These are phyloP conservation scores for Aspidiotus rigidus DNA, from an alignment of 2,888 invertebrate species.

Conservation along the genomic window DNA sequence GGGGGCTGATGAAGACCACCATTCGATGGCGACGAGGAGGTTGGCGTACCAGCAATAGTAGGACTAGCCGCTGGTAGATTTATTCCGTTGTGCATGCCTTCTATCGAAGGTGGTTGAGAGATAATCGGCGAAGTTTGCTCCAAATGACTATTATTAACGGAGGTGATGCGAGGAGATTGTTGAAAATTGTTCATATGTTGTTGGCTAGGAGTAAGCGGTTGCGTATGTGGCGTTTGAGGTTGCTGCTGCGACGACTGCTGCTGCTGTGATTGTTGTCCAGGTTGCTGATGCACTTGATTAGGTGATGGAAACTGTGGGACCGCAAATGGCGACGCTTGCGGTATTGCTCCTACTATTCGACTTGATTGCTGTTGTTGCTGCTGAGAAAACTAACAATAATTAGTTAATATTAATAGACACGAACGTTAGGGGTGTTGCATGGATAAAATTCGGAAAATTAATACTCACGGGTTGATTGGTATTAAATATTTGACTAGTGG, in stretches of 20 bases:
- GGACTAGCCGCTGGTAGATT: conserved; percentile 26
- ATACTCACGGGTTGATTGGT: conserved; percentile 36
- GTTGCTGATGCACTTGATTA: conserved; percentile 37
- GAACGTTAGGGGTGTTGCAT: neutral
- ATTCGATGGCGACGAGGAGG: conserved; percentile 27
- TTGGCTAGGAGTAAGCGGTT: conserved; percentile 30
- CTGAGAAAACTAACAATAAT: conserved; percentile 23
- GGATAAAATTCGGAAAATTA: neutral
- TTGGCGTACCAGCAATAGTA: conserved; percentile 17
- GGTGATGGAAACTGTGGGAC: conserved; percentile 39
- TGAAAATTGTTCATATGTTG: conserved; percentile 35
- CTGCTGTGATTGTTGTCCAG: conserved; percentile 44
- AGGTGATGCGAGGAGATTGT: conserved; percentile 25
- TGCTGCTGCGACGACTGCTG: conserved; percentile 40
- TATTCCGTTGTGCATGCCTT: conserved; percentile 26
- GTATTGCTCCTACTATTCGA: conserved; percentile 20
- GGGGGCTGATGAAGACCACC: conserved; percentile 17
- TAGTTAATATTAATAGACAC: neutral
- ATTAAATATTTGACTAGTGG: conserved; percentile 34
- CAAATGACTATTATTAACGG: conserved; percentile 11
- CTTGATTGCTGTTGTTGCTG: conserved; percentile 23
- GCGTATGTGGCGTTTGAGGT: conserved; percentile 44
- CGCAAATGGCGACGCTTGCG: conserved; percentile 38
- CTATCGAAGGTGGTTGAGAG: conserved; percentile 28
- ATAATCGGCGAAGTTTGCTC: conserved; percentile 23